Conservation (phyloP, 2,888 invertebrate species). For the Octonoba sinensis region DNA sequence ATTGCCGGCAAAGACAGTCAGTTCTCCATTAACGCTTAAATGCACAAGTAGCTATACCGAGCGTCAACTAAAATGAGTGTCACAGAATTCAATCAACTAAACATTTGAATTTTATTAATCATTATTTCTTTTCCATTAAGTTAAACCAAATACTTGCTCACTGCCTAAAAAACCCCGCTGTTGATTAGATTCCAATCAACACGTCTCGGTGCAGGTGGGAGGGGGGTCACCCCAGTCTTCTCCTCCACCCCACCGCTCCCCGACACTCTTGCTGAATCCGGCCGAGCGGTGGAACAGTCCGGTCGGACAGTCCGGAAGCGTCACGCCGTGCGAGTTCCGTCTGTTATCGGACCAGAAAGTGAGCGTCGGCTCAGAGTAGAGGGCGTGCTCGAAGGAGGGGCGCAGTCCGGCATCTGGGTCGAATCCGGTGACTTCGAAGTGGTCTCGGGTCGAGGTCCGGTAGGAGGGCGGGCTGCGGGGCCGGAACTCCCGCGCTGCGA, state of each 20-base stretch:
- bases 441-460: conserved; percentile 23
- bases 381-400: conserved; percentile 32
- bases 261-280: conserved; percentile 33
- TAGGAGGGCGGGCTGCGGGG: conserved; percentile 31
- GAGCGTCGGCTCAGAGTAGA: conserved; percentile 35
- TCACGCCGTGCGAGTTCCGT: conserved; percentile 26
- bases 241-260: conserved; percentile 19
- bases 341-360: conserved; percentile 52
- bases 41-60: no score
- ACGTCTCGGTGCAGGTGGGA: no score
- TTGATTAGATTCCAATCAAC: no score
- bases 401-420: conserved; percentile 37
- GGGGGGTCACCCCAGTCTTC: background rate
- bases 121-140: no score
- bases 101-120: no score
- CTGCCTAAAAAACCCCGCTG: no score
- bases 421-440: conserved; percentile 42
- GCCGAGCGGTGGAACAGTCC: conserved; percentile 17
- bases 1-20: no score
- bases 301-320: conserved; percentile 28
- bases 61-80: no score
- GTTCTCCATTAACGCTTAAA: no score
- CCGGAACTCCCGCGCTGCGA: conserved; percentile 25
- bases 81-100: no score
- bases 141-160: no score